phyloP scores from a whole-genome alignment of 2,797 vertebrate genomes.

The Manis crassicaudata region DNA sequence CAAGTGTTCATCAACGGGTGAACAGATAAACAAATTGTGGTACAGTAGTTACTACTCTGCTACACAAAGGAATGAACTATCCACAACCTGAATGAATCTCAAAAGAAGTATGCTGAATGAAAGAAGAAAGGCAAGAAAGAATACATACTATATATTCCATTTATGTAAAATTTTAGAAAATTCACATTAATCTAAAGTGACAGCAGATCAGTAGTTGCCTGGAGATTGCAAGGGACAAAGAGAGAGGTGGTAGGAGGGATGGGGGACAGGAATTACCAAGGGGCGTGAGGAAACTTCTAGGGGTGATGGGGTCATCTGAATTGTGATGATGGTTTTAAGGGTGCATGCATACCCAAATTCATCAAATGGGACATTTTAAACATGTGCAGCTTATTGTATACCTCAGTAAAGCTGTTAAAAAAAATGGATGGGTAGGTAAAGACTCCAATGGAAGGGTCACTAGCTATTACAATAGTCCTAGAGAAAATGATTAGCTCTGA shows the following conservation, averaged over 20 bases:
- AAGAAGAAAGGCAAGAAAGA: neutral
- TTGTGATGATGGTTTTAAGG: neutral
- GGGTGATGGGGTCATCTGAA: neutral
- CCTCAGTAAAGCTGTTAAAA: neutral
- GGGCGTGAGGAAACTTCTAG: neutral
- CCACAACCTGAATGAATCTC: neutral
- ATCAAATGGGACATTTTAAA: neutral
- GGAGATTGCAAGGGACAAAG: neutral
- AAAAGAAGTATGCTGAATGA: neutral
- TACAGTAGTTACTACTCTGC: neutral
- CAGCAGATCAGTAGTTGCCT: neutral
- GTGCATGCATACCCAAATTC: neutral
- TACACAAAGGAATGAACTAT: neutral
- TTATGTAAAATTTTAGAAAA: neutral
- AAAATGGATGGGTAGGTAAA: neutral
- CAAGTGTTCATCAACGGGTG: neutral
- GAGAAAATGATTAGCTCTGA: neutral
- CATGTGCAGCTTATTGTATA: neutral
- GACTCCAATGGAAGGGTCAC: neutral
- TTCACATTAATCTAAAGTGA: neutral
- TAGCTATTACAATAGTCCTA: neutral
- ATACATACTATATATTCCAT: neutral
- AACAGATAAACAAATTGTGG: neutral
- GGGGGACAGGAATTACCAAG: neutral
- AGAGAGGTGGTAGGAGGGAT: rapidly evolving